Conservation (phyloP, 35 echinoderm and acorn worm genomes). For the Ophiothrix spiculata region DNA sequence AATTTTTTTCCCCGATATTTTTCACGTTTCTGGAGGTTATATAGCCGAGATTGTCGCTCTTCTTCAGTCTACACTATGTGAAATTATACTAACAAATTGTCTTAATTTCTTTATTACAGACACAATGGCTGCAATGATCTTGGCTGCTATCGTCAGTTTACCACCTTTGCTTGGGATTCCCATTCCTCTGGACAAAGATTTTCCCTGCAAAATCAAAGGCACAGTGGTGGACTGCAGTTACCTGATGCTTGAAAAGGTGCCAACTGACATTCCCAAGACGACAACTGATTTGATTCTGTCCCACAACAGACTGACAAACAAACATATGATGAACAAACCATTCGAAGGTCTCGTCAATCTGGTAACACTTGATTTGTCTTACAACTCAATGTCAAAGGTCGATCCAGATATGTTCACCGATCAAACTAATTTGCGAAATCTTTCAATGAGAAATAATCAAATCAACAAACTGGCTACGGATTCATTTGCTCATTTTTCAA, state of each 20-base stretch:
- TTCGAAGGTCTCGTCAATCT: conserved; percentile 60
- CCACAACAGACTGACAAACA: conserved; percentile 43
- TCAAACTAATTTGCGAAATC: conserved; percentile 25
- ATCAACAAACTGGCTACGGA: conserved; percentile 38
- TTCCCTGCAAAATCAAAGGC: conserved; percentile 20
- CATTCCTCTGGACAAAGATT: too few relatives aligned
- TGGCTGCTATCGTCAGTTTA: too few relatives aligned
- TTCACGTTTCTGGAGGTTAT: too few relatives aligned
- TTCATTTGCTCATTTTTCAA: conserved; percentile 12
- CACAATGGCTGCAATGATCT: too few relatives aligned
- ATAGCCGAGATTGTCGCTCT: too few relatives aligned
- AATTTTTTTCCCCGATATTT: too few relatives aligned
- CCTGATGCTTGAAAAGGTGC: conserved; percentile 32
- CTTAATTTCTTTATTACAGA: too few relatives aligned
- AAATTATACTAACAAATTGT: too few relatives aligned
- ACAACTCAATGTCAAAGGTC: conserved; percentile 57
- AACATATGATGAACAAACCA: conserved; percentile 16
- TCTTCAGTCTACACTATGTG: too few relatives aligned
- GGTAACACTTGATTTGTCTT: conserved; percentile 31
- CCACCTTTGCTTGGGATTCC: too few relatives aligned
- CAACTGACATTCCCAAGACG: conserved; percentile 41
- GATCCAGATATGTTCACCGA: conserved; percentile 40
- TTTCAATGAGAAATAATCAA: conserved; percentile 40
- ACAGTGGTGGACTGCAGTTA: conserved; percentile 69
- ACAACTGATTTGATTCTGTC: conserved; percentile 36